Percentiles rank a stretch among this genome's conserved stretches.
These are phyloP conservation scores for Platyrinchus mystaceus DNA, from an alignment of 2,797 vertebrate genomes.

Conservation along the genomic window DNA sequence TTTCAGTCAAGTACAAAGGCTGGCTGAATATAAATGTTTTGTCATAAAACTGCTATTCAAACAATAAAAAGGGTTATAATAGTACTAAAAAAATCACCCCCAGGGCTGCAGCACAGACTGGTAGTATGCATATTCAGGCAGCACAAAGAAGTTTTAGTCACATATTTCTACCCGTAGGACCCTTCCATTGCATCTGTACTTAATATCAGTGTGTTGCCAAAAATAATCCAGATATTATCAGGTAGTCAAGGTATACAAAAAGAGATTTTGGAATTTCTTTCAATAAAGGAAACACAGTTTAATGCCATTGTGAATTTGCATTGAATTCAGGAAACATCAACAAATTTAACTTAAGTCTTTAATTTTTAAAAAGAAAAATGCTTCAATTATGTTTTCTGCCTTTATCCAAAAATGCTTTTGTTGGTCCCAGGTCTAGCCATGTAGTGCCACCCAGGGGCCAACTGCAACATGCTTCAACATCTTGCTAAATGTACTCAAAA, in stretches of 20 bases:
- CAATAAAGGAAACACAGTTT: not conserved
- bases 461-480: conserved; percentile 49
- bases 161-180: conserved; percentile 34
- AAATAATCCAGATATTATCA: conserved; percentile 35
- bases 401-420: conserved; percentile 47
- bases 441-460: conserved; percentile 80
- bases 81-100: conserved; percentile 74
- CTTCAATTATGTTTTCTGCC: conserved; percentile 5
- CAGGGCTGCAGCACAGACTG: conserved; percentile 56
- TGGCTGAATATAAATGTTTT: conserved; percentile 78
- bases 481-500: conserved; percentile 53
- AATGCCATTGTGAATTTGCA: not conserved
- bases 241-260: not conserved
- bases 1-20: conserved; percentile 76
- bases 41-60: conserved; percentile 79
- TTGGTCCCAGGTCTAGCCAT: conserved; percentile 64
- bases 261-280: not conserved
- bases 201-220: conserved; percentile 24
- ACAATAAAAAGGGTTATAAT: conserved; percentile 77
- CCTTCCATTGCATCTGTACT: conserved; percentile 9
- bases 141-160: conserved; percentile 37
- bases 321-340: conserved; percentile 22
- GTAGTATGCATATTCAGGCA: conserved; percentile 47
- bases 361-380: conserved; percentile 35
- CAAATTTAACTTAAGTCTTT: conserved; percentile 10